phyloP scores from a whole-genome alignment of 2,888 invertebrate species.

The Drosophila kanekoi region DNA sequence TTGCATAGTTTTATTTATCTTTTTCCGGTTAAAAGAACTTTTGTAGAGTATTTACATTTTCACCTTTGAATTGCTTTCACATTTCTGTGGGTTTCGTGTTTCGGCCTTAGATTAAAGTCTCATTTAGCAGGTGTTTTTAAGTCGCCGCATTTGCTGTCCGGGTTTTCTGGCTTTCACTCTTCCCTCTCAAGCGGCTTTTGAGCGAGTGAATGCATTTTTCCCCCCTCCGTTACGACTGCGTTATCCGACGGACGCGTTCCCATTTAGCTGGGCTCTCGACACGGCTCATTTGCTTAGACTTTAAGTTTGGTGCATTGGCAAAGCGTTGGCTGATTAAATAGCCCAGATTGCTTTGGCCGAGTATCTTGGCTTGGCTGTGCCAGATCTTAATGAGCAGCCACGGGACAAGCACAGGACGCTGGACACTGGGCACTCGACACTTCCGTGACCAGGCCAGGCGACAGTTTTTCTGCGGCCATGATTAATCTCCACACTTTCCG shows the following conservation, averaged over 20 bases:
- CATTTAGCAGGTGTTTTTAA: constrained; percentile 59
- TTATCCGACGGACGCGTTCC: constrained; percentile 24
- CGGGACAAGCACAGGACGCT: constrained; percentile 31
- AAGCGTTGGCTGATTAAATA: constrained; percentile 62
- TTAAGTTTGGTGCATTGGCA: constrained; percentile 52
- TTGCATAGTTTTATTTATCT: no score
- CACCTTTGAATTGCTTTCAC: background rate
- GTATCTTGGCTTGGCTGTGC: constrained; percentile 49
- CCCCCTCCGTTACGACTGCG: constrained; percentile 9
- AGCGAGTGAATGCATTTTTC: constrained; percentile 42
- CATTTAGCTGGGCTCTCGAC: constrained; percentile 34
- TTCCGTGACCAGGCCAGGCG: constrained; percentile 35
- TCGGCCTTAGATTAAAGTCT: constrained; percentile 46
- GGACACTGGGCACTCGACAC: constrained; percentile 18
- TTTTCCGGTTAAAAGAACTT: background rate
- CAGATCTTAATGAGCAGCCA: constrained; percentile 71
- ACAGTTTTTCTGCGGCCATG: constrained; percentile 62
- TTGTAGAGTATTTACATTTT: constrained; percentile 11
- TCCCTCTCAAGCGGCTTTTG: constrained; percentile 29
- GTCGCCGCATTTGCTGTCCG: constrained; percentile 27
- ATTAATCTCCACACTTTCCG: constrained; percentile 82
- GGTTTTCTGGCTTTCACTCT: constrained; percentile 8
- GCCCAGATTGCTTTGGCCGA: constrained; percentile 57
- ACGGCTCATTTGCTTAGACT: constrained; percentile 60
- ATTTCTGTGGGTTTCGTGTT: constrained; percentile 19